Evolutionary conservation across 1,140 invertebrate species (phyloP).

Genomic region (Zaprionus taronus): DNA sequence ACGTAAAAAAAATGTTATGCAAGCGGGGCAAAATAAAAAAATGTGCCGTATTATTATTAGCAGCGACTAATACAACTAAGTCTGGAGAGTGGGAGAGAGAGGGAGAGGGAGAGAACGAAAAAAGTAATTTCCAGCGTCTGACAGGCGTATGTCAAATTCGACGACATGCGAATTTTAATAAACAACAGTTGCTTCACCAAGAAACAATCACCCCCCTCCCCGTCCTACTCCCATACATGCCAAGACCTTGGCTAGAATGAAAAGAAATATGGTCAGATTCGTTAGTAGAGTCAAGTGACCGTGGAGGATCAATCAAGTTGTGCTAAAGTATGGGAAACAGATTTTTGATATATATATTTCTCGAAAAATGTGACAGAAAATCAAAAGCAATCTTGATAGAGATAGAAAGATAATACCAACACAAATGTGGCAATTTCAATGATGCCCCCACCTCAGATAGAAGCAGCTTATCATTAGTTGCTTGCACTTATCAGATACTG

Average conservation of each 20-base stretch:
- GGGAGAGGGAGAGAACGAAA: slow-evolving; percentile 20
- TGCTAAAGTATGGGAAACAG: background rate
- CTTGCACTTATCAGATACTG: background rate
- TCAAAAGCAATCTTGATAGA: no score
- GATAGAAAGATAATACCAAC: background rate
- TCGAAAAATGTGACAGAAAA: no score
- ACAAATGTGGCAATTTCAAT: background rate
- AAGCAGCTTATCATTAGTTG: background rate
- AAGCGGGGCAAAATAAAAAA: slow-evolving; percentile 35
- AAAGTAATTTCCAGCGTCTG: slow-evolving; percentile 72
- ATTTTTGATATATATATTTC: background rate
- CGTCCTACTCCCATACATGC: background rate
- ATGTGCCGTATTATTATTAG: slow-evolving; percentile 46
- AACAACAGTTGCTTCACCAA: slow-evolving; percentile 22
- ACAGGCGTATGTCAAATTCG: slow-evolving; percentile 77
- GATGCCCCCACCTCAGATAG: background rate
- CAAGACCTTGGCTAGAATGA: background rate
- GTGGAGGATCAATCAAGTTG: slow-evolving; percentile 6
- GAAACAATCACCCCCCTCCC: background rate
- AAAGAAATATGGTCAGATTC: background rate
- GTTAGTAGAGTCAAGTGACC: background rate
- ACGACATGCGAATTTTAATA: slow-evolving; percentile 80
- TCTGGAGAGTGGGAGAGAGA: slow-evolving; percentile 17
- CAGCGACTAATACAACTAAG: slow-evolving; percentile 34
- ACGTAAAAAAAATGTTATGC: slow-evolving; percentile 50